phyloP scores from a whole-genome alignment of 2,888 invertebrate species.

The Hymenopus coronatus region DNA sequence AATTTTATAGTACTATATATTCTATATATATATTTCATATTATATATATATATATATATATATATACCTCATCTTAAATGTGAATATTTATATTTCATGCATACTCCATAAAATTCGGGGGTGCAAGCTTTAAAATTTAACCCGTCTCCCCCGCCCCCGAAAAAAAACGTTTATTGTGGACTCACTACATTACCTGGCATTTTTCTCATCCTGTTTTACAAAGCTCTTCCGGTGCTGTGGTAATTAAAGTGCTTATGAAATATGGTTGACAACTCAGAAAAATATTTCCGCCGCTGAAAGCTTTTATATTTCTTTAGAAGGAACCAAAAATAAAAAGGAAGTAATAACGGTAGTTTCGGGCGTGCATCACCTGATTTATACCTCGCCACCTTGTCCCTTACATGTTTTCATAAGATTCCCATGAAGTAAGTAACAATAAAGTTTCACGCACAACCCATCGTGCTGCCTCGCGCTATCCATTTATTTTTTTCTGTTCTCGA shows the following conservation, averaged over 20 bases:
- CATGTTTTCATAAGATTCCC: background rate
- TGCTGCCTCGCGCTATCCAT: conserved; percentile 10
- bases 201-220: background rate
- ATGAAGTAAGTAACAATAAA: background rate
- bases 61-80: too few species aligned
- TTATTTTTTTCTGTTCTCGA: conserved; percentile 19
- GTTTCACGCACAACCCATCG: background rate
- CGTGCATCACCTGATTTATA: background rate
- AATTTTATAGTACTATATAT: too few species aligned
- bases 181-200: too few species aligned
- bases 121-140: too few species aligned
- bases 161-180: too few species aligned
- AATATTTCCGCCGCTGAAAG: background rate
- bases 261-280: background rate
- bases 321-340: background rate
- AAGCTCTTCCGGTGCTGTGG: background rate
- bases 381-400: background rate
- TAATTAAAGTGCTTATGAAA: background rate
- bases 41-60: too few species aligned
- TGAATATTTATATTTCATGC: too few species aligned
- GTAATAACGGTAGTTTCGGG: background rate
- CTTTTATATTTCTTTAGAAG: background rate
- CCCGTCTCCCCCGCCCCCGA: too few species aligned
- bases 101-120: too few species aligned
- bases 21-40: too few species aligned